phyloP scores from a whole-genome alignment of 2,888 invertebrate species.

The Gymnosoma rotundatum region DNA sequence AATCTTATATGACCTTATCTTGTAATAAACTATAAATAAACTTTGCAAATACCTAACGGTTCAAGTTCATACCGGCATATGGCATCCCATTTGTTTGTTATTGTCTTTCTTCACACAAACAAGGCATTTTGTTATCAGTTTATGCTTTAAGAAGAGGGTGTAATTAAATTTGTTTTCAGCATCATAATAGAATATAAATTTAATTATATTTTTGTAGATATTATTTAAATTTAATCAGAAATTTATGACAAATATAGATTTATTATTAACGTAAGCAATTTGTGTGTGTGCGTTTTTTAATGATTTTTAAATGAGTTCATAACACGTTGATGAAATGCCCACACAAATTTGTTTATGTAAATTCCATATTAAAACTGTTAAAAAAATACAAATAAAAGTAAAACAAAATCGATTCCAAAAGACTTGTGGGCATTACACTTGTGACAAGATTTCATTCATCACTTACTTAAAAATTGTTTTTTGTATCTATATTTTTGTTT shows the following conservation, averaged over 20 bases:
- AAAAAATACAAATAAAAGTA: slow-evolving; percentile 10
- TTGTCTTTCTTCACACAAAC: neutral
- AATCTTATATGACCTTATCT: slow-evolving; percentile 36
- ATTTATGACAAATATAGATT: slow-evolving; percentile 51
- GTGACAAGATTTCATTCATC: slow-evolving; percentile 68
- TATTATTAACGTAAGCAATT: slow-evolving; percentile 17
- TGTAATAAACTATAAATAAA: slow-evolving; percentile 26
- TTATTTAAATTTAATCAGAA: slow-evolving; percentile 40
- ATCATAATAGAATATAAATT: neutral
- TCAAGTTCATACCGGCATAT: slow-evolving; percentile 37
- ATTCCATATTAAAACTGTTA: slow-evolving; percentile 44
- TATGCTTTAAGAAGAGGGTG: neutral
- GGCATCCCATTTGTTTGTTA: slow-evolving; percentile 2
- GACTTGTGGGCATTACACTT: slow-evolving; percentile 64
- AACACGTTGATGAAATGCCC: slow-evolving; percentile 45
- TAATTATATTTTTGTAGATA: neutral
- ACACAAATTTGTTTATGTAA: slow-evolving; percentile 38
- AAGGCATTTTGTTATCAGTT: slow-evolving; percentile 10
- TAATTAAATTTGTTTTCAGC: neutral
- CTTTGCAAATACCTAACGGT: slow-evolving; percentile 8
- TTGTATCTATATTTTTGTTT: slow-evolving; percentile 23
- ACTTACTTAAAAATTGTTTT: slow-evolving; percentile 32
- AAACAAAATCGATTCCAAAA: slow-evolving; percentile 49
- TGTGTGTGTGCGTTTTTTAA: slow-evolving; percentile 16
- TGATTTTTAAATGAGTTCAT: slow-evolving; percentile 49